phyloP scores from a whole-genome alignment of 2,797 vertebrate genomes.

The Sebastes vulpes region DNA sequence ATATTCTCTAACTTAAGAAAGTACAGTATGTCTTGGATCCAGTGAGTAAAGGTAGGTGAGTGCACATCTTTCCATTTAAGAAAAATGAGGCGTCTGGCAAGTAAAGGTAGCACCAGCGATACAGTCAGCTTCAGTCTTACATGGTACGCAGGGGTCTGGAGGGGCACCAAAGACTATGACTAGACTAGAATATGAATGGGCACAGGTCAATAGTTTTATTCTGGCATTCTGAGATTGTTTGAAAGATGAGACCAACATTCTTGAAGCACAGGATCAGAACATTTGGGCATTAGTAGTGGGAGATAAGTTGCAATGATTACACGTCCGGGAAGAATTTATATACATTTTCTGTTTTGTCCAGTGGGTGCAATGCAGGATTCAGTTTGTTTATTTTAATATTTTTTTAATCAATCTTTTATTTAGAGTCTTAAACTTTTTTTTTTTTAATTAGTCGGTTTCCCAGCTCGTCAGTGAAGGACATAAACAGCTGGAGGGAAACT shows the following conservation, averaged over 20 bases:
- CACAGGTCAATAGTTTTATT: not conserved
- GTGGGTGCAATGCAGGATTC: not conserved
- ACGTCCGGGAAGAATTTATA: not conserved
- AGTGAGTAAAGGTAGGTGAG: not conserved
- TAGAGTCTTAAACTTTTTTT: not conserved
- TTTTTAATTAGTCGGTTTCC: not conserved
- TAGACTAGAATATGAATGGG: not conserved
- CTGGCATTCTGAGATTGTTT: not conserved
- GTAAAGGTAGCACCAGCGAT: not conserved
- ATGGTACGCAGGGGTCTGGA: not conserved
- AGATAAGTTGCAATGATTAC: not conserved
- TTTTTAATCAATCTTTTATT: not conserved
- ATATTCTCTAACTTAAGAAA: not conserved
- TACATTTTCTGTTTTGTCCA: not conserved
- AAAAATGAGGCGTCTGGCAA: not conserved
- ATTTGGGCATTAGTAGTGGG: not conserved
- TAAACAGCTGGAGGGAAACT: not conserved
- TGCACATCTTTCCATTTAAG: not conserved
- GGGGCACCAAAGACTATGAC: not conserved
- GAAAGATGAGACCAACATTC: not conserved
- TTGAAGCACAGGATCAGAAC: not conserved
- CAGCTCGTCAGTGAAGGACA: not conserved
- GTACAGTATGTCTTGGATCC: not conserved
- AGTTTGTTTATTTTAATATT: not conserved
- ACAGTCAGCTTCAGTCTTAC: not conserved